phyloP scores from a whole-genome alignment of 1,140 invertebrate species.

The Drosophila ananassae region DNA sequence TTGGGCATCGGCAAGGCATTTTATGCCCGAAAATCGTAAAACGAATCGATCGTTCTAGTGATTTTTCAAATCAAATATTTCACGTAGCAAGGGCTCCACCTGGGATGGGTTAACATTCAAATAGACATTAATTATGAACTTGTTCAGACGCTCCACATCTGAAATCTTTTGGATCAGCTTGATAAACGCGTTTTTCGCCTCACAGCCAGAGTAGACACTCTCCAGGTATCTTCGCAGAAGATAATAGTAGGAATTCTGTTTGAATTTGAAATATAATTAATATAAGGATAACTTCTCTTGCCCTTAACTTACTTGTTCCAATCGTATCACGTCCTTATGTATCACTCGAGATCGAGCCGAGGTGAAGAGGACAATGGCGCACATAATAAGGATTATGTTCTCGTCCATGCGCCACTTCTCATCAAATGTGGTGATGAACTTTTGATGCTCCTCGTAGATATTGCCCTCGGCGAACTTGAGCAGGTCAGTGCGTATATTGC shows the following conservation, averaged over 20 bases:
- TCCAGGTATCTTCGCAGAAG: conserved; percentile 94
- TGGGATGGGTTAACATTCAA: conserved; percentile 94
- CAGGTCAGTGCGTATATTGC: conserved; percentile 92
- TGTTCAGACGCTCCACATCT: conserved; percentile 93
- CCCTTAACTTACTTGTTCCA: conserved; percentile 89
- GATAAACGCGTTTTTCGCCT: conserved; percentile 93
- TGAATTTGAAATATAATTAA: conserved; percentile 2
- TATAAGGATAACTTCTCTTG: background rate
- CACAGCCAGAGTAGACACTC: conserved; percentile 91
- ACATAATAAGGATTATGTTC: conserved; percentile 94
- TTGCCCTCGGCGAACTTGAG: conserved; percentile 94
- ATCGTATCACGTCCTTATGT: conserved; percentile 92
- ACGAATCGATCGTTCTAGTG: conserved; percentile 58
- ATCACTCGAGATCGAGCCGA: conserved; percentile 92
- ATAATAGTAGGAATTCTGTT: conserved; percentile 95
- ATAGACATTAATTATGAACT: conserved; percentile 92
- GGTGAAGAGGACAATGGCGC: conserved; percentile 94
- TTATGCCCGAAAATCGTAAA: conserved; percentile 38
- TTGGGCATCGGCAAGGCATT: conserved; percentile 46
- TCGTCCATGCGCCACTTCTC: conserved; percentile 92
- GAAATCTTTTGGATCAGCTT: conserved; percentile 94
- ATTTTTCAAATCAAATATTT: conserved; percentile 95
- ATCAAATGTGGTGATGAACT: conserved; percentile 92
- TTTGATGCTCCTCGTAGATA: conserved; percentile 92
- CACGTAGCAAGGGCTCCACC: conserved; percentile 95